Percentiles rank a stretch among this genome's conserved stretches.
These are phyloP conservation scores for Ostrea edulis DNA, from an alignment of 1,140 invertebrate genomes.

Conservation along the genomic window DNA sequence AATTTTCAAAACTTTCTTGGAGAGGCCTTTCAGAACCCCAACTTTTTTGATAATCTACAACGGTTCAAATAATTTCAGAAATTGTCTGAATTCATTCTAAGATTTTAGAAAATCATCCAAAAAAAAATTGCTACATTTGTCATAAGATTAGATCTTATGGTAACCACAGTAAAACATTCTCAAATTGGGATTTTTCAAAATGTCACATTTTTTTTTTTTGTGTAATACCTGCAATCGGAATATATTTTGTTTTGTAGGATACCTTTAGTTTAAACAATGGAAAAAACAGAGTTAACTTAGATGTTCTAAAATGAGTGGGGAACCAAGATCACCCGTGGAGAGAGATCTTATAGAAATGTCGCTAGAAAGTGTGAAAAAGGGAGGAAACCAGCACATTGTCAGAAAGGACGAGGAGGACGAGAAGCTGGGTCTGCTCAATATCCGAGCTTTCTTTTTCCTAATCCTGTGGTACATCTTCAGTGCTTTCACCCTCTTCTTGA, in stretches of 20 bases:
- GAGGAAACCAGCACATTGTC: constrained; percentile 56
- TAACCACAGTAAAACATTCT: too few relatives aligned
- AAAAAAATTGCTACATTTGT: too few relatives aligned
- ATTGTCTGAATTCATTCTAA: too few relatives aligned
- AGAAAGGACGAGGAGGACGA: constrained; percentile 58
- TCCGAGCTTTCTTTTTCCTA: constrained; percentile 85
- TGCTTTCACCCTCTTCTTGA: constrained; percentile 87
- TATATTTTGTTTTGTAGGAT: neutral
- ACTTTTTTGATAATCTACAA: too few relatives aligned
- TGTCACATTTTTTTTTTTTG: neutral
- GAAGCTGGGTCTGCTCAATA: constrained; percentile 79
- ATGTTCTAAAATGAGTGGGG: neutral
- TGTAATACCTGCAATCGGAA: neutral
- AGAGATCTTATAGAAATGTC: constrained; percentile 52
- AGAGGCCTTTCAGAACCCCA: too few relatives aligned
- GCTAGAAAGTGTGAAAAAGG: constrained; percentile 55
- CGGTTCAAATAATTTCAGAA: too few relatives aligned
- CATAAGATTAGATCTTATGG: too few relatives aligned
- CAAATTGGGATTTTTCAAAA: too few relatives aligned
- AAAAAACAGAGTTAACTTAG: neutral
- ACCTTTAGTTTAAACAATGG: neutral
- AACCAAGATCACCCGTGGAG: neutral
- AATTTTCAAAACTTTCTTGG: too few relatives aligned
- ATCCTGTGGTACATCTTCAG: constrained; percentile 90
- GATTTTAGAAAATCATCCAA: too few relatives aligned